A percentile compares a stretch with the other conserved stretches of the same genome.
Evolutionary conservation across 2,113 vertebrate genomes (phyloP).

Genomic region (Chloropsis hardwickii): DNA sequence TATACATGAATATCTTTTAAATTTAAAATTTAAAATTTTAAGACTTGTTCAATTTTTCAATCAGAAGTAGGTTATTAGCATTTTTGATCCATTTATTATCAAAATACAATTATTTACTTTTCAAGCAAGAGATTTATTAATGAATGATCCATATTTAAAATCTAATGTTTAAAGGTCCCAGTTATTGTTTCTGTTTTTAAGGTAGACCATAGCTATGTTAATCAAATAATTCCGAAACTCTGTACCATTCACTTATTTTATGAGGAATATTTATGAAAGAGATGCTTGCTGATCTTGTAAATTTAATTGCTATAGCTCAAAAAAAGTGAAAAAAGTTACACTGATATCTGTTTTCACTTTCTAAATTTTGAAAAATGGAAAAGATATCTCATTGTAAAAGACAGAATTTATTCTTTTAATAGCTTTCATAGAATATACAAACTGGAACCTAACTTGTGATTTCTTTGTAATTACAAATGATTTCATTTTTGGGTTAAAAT

Average conservation of each 20-base stretch:
- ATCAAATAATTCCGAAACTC: background rate
- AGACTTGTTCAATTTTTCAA: background rate
- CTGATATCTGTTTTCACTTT: background rate
- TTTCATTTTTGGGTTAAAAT: conserved; percentile 15
- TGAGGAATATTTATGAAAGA: background rate
- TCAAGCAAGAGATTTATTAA: background rate
- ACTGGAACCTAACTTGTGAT: background rate
- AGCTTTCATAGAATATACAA: background rate
- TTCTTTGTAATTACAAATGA: background rate
- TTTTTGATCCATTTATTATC: background rate
- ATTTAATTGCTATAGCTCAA: background rate
- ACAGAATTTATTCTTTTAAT: background rate
- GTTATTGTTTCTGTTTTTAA: background rate
- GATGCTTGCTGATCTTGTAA: background rate
- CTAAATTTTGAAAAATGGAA: background rate
- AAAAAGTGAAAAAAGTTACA: background rate
- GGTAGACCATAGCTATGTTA: background rate
- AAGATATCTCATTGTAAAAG: background rate
- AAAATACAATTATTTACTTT: background rate
- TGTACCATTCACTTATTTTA: background rate
- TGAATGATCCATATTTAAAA: background rate
- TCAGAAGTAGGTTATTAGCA: background rate
- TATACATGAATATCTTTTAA: background rate
- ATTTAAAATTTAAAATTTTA: background rate
- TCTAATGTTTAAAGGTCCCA: background rate